Conservation (phyloP, 1,140 invertebrate species). For the Diachasma alloeum region DNA sequence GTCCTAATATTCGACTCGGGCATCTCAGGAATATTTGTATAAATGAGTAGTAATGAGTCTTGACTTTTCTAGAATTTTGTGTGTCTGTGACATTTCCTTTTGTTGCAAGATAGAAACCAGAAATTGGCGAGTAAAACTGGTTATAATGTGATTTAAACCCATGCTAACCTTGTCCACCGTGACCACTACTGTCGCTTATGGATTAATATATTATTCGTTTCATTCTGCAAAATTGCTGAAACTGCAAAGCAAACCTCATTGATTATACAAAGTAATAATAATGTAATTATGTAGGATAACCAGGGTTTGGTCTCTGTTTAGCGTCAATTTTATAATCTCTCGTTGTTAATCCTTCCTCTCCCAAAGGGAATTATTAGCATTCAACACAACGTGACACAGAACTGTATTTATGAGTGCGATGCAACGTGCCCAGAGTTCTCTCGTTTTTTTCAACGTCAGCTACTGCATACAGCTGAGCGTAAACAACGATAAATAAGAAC, state of each 20-base stretch:
- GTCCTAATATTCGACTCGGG: too few species aligned
- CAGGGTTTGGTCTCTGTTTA: not conserved
- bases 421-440: conserved; percentile 1
- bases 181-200: too few species aligned
- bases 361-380: conserved; percentile 8
- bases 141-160: too few species aligned
- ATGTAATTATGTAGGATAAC: not conserved
- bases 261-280: not conserved
- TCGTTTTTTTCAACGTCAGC: not conserved
- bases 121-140: too few species aligned
- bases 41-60: too few species aligned
- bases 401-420: conserved; percentile 15
- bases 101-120: too few species aligned
- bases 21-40: too few species aligned
- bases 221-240: not conserved
- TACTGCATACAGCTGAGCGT: not conserved
- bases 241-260: not conserved
- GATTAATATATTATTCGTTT: not conserved
- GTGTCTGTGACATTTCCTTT: too few species aligned
- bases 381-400: not conserved
- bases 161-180: too few species aligned
- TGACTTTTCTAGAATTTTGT: too few species aligned
- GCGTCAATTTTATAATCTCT: not conserved
- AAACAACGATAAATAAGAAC: conserved; percentile 21
- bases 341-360: not conserved